Percentiles rank a stretch among this genome's conserved stretches.
These are phyloP conservation scores for Artibeus jamaicensis DNA, from an alignment of 2,797 vertebrate species.

Conservation along the genomic window DNA sequence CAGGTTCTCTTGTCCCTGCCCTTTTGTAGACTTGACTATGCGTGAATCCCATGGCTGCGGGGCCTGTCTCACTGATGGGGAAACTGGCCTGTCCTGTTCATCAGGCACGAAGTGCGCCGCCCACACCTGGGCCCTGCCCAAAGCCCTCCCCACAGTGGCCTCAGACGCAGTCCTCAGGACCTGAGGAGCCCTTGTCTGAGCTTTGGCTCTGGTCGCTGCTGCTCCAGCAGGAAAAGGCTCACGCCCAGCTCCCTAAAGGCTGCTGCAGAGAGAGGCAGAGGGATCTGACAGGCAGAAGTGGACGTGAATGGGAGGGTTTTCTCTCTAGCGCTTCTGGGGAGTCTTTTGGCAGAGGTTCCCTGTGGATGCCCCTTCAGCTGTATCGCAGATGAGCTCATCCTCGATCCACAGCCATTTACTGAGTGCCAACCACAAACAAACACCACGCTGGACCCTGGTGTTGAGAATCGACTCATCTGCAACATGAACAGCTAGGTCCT, in stretches of 20 bases:
- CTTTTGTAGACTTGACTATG: neutral
- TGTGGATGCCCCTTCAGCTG: neutral
- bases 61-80: neutral
- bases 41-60: neutral
- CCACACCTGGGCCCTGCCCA: neutral
- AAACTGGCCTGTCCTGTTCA: neutral
- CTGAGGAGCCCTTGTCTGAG: neutral
- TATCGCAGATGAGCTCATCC: neutral
- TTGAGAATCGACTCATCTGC: neutral
- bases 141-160: neutral
- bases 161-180: neutral
- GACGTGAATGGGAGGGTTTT: neutral
- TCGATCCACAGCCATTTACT: neutral
- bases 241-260: neutral
- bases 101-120: neutral
- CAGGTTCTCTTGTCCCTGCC: neutral
- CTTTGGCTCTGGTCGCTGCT: neutral
- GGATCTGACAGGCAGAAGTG: neutral
- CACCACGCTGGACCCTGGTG: neutral
- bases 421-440: neutral
- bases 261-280: neutral
- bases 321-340: neutral
- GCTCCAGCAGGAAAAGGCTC: neutral
- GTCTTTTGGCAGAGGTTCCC: neutral
- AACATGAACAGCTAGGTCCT: neutral